Percentiles rank a stretch among this genome's conserved stretches.
These are phyloP conservation scores for Drosophila neotestacea DNA, from an alignment of 2,888 invertebrate species.

Conservation along the genomic window DNA sequence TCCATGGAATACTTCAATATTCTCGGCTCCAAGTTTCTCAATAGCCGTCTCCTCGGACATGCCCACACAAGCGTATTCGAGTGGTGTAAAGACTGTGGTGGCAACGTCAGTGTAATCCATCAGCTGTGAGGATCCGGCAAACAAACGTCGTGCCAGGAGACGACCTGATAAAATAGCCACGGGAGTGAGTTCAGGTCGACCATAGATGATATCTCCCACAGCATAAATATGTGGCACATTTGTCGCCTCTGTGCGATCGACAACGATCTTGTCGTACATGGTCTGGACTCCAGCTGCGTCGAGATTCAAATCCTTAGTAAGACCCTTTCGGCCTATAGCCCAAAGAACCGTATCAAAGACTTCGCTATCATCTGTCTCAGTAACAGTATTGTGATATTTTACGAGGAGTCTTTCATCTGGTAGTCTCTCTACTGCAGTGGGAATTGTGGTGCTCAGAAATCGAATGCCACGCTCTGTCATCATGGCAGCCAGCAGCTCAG, in stretches of 20 bases:
- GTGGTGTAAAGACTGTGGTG: conserved; percentile 97
- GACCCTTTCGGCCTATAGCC: conserved; percentile 92
- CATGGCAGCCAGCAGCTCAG: conserved; percentile 90
- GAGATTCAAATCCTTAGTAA: conserved; percentile 90
- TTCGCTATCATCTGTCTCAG: conserved; percentile 86
- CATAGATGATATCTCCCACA: conserved; percentile 95
- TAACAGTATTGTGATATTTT: conserved; percentile 86
- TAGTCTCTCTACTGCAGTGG: conserved; percentile 89
- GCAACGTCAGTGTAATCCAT: conserved; percentile 95
- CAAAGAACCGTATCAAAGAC: conserved; percentile 93
- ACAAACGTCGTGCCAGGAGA: conserved; percentile 91
- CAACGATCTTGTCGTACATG: conserved; percentile 89
- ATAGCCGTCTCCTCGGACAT: conserved; percentile 94
- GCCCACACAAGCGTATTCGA: conserved; percentile 97
- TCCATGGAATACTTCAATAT: conserved; percentile 95
- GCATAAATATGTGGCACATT: conserved; percentile 95
- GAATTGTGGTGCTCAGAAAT: conserved; percentile 90
- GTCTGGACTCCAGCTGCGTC: conserved; percentile 90
- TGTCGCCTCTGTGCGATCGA: conserved; percentile 91
- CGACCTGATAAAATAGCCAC: conserved; percentile 96
- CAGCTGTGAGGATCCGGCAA: conserved; percentile 86
- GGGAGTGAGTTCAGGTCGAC: conserved; percentile 95
- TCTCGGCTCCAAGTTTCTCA: conserved; percentile 89
- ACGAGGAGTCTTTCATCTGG: conserved; percentile 89
- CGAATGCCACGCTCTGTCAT: conserved; percentile 92